These are phyloP conservation scores for Leptarthrus brevirostris DNA, from an alignment of 2,888 invertebrate genomes.

Conservation along the genomic window DNA sequence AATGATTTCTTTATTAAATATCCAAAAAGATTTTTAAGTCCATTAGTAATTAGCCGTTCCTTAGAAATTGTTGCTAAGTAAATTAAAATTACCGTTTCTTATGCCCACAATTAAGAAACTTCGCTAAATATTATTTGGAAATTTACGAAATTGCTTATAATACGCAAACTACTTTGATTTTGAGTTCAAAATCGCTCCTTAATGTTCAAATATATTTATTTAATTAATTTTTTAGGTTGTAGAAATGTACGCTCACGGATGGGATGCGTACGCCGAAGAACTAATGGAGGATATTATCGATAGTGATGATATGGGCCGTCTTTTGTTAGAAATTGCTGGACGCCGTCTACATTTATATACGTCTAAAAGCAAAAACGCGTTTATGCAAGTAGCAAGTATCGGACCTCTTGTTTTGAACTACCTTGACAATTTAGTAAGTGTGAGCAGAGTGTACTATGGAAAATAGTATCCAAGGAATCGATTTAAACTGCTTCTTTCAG, in stretches of 20 bases:
- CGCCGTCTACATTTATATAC: constrained; percentile 79
- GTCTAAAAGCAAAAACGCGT: constrained; percentile 71
- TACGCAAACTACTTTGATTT: too few relatives aligned
- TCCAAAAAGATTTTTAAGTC: too few relatives aligned
- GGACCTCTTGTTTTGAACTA: constrained; percentile 82
- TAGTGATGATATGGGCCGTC: constrained; percentile 75
- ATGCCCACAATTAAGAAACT: too few relatives aligned
- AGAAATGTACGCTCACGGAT: constrained; percentile 74
- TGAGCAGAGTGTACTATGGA: constrained; percentile 56
- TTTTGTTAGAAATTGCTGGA: constrained; percentile 83
- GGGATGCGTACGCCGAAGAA: constrained; percentile 73
- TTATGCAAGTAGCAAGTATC: constrained; percentile 78
- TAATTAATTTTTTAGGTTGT: constrained; percentile 67
- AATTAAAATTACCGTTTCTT: too few relatives aligned
- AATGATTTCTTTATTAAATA: too few relatives aligned
- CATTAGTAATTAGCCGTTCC: too few relatives aligned
- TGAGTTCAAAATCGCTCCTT: too few relatives aligned
- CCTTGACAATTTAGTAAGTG: constrained; percentile 75
- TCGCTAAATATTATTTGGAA: too few relatives aligned
- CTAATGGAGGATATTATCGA: constrained; percentile 76
- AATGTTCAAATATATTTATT: too few relatives aligned
- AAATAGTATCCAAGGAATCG: constrained; percentile 40
- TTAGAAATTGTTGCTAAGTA: too few relatives aligned
- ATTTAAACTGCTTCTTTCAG: constrained; percentile 42
- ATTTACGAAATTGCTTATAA: too few relatives aligned